Evolutionary conservation across 2,888 invertebrate species (phyloP).

Genomic region (Aleiodes leptofemur): DNA sequence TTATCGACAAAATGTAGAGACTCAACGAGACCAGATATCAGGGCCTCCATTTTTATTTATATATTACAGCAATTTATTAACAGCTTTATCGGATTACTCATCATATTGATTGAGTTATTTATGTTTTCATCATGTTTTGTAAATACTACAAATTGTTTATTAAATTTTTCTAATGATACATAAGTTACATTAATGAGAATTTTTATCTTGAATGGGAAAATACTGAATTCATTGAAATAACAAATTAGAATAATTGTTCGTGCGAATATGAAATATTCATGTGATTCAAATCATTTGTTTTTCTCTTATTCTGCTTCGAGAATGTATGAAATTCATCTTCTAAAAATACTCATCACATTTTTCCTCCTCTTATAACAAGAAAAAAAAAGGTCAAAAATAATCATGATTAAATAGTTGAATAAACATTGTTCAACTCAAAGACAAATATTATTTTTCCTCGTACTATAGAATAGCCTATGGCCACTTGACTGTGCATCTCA

Average conservation of each 20-base stretch:
- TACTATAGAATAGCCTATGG: not conserved
- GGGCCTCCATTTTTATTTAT: slow-evolving; percentile 1
- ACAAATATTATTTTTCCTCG: no score
- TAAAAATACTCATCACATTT: no score
- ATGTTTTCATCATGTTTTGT: not conserved
- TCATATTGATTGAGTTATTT: not conserved
- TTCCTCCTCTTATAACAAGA: no score
- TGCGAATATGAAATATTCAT: no score
- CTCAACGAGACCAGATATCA: slow-evolving; percentile 1
- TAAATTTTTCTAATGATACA: not conserved
- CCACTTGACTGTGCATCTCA: slow-evolving; percentile 18
- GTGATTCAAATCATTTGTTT: no score
- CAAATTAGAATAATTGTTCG: not conserved
- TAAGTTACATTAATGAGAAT: not conserved
- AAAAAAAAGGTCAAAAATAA: no score
- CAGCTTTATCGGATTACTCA: slow-evolving; percentile 5
- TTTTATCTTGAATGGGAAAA: not conserved
- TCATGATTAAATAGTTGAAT: no score
- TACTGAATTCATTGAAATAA: slow-evolving; percentile 1
- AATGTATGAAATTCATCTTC: no score
- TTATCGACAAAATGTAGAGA: slow-evolving; percentile 13
- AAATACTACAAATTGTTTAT: slow-evolving; percentile 1
- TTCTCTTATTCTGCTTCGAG: no score
- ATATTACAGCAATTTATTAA: not conserved
- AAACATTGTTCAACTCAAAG: no score